These are phyloP conservation scores for Heliangelus exortis DNA, from an alignment of 2,797 vertebrate species.

Conservation along the genomic window DNA sequence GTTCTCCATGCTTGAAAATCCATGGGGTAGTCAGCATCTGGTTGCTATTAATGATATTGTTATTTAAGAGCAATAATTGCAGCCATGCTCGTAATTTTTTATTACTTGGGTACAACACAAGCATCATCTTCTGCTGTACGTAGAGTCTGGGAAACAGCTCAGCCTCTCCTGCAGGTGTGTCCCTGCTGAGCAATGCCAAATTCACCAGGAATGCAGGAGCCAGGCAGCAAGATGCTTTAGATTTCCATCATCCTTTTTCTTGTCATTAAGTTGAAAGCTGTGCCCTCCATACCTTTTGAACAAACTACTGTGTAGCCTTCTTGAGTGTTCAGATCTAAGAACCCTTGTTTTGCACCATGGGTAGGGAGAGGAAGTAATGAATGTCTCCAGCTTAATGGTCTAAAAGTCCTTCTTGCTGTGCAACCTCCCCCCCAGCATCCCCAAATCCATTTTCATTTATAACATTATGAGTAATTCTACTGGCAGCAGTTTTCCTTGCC, in stretches of 20 bases:
- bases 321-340: not conserved
- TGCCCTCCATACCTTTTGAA: not conserved
- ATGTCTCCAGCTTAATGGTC: constrained; percentile 28
- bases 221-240: not conserved
- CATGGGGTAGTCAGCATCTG: not conserved
- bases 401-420: constrained; percentile 24
- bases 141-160: not conserved
- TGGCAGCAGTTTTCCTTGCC: constrained; percentile 42
- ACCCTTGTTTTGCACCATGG: not conserved
- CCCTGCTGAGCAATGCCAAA: not conserved
- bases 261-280: not conserved
- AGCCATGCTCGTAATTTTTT: not conserved
- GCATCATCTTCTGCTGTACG: not conserved
- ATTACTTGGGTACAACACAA: not conserved
- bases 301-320: not conserved
- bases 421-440: not conserved
- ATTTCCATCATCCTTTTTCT: not conserved
- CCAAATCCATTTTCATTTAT: constrained; percentile 65
- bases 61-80: not conserved
- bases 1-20: not conserved
- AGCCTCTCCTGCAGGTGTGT: not conserved
- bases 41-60: not conserved
- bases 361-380: constrained; percentile 20
- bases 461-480: constrained; percentile 55
- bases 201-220: not conserved